These are phyloP conservation scores for Sus scrofa DNA, from an alignment of 2,113 vertebrate genomes.

Conservation along the genomic window T2T-Sscrofa CM000816.6:57445501-57446000, in stretches of 20 bases:
- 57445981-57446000: too few species aligned
- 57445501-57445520: not conserved
- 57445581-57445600: not conserved
- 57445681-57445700: not conserved
- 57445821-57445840: conserved; percentile 5
- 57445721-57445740: not conserved
- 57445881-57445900: too few species aligned
- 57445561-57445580: not conserved
- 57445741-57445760: not conserved
- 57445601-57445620: not conserved
- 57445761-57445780: not conserved
- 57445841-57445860: not conserved
- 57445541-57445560: conserved; percentile 16
- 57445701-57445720: not conserved
- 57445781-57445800: conserved; percentile 24
- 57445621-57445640: not conserved
- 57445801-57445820: not conserved
- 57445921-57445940: too few species aligned
- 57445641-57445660: conserved; percentile 17
- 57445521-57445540: not conserved
- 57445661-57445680: not conserved
- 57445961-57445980: too few species aligned
- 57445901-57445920: too few species aligned
- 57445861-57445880: conserved; percentile 21
- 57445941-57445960: too few species aligned